Evolutionary conservation across 64 coral and sea anemone genomes (phyloP).

Genomic region (Montipora capricornis): DNA sequence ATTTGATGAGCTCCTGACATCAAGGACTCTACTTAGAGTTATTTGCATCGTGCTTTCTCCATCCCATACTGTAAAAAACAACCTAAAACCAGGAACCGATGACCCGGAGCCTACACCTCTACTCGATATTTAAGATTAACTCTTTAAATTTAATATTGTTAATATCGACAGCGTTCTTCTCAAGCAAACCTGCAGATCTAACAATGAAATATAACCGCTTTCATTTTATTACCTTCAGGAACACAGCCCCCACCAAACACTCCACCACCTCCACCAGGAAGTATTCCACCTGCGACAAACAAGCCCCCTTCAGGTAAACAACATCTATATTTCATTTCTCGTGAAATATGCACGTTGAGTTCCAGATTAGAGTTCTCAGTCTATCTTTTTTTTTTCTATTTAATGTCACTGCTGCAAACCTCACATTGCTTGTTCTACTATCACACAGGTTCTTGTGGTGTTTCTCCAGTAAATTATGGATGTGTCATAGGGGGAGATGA

Average conservation of each 20-base stretch:
- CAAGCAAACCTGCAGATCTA: too few species aligned
- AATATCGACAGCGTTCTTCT: too few species aligned
- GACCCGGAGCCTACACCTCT: too few species aligned
- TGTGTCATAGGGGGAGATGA: slow-evolving; percentile 54
- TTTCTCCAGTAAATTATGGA: slow-evolving; percentile 14
- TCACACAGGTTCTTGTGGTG: slow-evolving; percentile 31
- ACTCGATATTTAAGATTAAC: too few species aligned
- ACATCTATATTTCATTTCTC: background rate
- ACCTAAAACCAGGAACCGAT: too few species aligned
- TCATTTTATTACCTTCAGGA: background rate
- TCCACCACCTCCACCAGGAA: background rate
- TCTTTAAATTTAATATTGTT: too few species aligned
- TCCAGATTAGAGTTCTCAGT: background rate
- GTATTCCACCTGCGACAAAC: background rate
- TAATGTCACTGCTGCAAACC: too few species aligned
- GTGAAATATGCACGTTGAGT: too few species aligned
- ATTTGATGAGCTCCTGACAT: too few species aligned
- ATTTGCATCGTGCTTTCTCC: too few species aligned
- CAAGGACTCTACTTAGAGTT: too few species aligned
- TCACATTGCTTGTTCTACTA: background rate
- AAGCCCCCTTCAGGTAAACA: background rate
- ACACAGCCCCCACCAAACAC: background rate
- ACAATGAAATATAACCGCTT: background rate
- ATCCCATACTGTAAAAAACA: too few species aligned
- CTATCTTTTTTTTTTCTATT: background rate